phyloP scores from a whole-genome alignment of 2,888 invertebrate genomes.

The Entomobrya proxima region DNA sequence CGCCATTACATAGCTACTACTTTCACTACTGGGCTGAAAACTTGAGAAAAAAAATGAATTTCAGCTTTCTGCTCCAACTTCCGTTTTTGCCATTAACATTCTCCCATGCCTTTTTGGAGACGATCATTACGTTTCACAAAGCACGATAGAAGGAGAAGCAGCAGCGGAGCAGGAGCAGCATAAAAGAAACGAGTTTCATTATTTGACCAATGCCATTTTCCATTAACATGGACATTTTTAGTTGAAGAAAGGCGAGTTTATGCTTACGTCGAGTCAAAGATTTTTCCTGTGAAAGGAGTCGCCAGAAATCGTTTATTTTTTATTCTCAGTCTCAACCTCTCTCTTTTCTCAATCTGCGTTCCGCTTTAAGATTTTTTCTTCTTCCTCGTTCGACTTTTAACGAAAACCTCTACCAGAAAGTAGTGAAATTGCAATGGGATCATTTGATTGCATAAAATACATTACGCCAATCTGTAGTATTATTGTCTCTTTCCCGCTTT shows the following conservation, averaged over 20 bases:
- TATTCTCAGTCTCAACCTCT: constrained; percentile 23
- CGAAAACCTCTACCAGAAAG: constrained; percentile 33
- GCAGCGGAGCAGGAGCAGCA: background rate
- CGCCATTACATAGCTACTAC: background rate
- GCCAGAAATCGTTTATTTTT: background rate
- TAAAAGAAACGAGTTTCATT: constrained; percentile 14
- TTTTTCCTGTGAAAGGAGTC: background rate
- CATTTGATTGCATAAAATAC: constrained; percentile 50
- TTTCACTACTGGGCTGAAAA: background rate
- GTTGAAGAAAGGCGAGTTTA: background rate
- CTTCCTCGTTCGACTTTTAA: background rate
- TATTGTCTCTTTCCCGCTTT: constrained; percentile 17
- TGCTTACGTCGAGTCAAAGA: background rate
- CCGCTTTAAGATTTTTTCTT: background rate
- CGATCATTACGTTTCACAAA: constrained; percentile 34
- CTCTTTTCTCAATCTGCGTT: background rate
- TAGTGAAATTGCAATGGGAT: constrained; percentile 46
- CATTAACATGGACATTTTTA: constrained; percentile 18
- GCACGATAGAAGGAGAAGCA: background rate
- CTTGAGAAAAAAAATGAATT: background rate
- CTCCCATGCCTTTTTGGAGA: background rate
- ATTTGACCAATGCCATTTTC: constrained; percentile 23
- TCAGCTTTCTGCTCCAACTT: background rate
- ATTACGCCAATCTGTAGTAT: background rate
- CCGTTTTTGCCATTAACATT: constrained; percentile 7